These are phyloP conservation scores for Cyanoliseus patagonus DNA, from an alignment of 2,113 vertebrate species.

Conservation along the genomic window DNA sequence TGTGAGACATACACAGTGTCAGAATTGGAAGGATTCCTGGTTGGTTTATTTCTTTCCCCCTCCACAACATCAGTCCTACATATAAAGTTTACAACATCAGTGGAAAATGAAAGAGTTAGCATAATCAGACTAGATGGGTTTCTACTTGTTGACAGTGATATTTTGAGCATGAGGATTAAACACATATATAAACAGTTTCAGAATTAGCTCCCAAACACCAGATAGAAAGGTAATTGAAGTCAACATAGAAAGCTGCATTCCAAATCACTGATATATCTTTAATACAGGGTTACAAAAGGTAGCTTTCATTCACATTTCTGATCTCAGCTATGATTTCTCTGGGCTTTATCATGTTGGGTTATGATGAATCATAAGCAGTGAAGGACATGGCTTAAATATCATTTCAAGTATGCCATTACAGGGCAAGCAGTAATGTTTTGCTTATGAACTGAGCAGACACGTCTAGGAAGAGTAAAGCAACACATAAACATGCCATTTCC, in stretches of 20 bases:
- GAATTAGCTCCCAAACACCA: background rate
- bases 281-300: background rate
- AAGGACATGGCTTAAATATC: background rate
- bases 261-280: background rate
- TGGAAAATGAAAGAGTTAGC: background rate
- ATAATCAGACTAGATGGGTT: background rate
- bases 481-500: background rate
- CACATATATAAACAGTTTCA: background rate
- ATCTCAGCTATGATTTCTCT: background rate
- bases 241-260: background rate
- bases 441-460: background rate
- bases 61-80: accelerated
- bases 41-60: accelerated
- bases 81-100: background rate
- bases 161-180: background rate
- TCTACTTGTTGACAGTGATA: background rate
- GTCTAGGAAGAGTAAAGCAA: background rate
- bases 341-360: background rate
- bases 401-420: background rate
- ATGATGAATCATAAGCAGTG: background rate
- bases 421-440: background rate
- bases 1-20: background rate
- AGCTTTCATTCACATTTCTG: background rate
- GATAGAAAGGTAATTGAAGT: background rate
- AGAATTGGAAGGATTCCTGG: background rate